phyloP scores from a whole-genome alignment of 2,888 invertebrate species.

The Anoplius nigerrimus region DNA sequence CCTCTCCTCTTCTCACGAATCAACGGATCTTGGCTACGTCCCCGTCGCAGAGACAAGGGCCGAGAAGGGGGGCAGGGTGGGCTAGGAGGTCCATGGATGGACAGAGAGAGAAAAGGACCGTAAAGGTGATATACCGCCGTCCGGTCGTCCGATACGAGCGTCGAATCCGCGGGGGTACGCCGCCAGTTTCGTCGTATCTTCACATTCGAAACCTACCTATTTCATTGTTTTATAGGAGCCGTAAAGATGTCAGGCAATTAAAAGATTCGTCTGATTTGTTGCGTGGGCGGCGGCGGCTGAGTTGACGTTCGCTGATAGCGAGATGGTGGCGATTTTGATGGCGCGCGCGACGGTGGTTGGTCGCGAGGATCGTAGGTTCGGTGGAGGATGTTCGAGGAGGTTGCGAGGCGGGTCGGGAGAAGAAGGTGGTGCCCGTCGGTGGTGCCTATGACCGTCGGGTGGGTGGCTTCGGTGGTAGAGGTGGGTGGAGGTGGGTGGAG shows the following conservation, averaged over 20 bases:
- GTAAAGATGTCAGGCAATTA: conserved; percentile 69
- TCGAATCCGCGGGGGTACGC: conserved; percentile 8
- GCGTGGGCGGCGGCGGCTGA: conserved; percentile 55
- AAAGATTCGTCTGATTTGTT: conserved; percentile 64
- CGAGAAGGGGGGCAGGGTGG: conserved; percentile 20
- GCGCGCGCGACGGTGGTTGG: conserved; percentile 26
- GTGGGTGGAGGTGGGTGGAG: conserved; percentile 41
- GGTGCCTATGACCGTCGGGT: neutral
- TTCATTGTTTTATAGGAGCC: conserved; percentile 71
- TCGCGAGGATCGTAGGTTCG: too few species aligned
- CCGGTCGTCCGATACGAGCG: conserved; percentile 32
- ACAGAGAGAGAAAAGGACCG: conserved; percentile 26
- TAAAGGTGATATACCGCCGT: conserved; percentile 61
- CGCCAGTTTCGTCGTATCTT: conserved; percentile 8
- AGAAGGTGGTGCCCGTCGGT: neutral
- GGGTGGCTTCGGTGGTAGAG: neutral
- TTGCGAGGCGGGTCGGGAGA: neutral
- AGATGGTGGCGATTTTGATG: conserved; percentile 8
- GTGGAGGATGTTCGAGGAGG: neutral
- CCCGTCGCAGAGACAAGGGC: too few species aligned
- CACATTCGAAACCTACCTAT: conserved; percentile 54
- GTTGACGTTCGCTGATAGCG: conserved; percentile 3
- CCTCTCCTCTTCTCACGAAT: conserved; percentile 35
- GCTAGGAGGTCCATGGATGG: too few species aligned
- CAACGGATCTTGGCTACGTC: conserved; percentile 27